Evolutionary conservation across 2,797 vertebrate genomes (phyloP), one percentile per base, ranked within the genome.

Genomic region (Premnoplex brunnescens): DNA sequence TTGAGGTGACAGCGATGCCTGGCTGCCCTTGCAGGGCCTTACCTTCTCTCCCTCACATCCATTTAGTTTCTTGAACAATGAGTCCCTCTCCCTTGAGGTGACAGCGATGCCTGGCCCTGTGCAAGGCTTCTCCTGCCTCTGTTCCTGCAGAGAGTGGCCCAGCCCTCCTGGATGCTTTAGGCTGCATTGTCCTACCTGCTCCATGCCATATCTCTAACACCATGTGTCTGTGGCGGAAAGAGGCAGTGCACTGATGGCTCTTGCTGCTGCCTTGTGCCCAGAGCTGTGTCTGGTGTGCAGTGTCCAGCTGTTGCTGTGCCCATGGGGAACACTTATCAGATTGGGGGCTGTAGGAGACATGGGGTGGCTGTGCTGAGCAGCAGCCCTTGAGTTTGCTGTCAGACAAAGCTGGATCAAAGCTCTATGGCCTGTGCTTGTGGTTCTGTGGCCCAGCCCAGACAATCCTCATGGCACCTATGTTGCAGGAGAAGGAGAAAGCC

Each of bases 401-500:
- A 55, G 30, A 11, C 2, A 16, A 10, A 58, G 52, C 43, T 58
- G 34, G n/a, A 58, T 41, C 26, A 13, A 4, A 7, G 66, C 41
- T 30, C n/a, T 0, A 2, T 51, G 30, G n/a, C 8, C 37, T 1
- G 4, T 30, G 15, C 7, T 1, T 0, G 0, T 44, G 28, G 14
- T 67, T 43, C 69, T 36, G 22, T 32, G 21, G 22, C 24, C 18
- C 18, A 63, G 27, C 26, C n/a, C 11, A 19, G 36, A n/a, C 16
- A 14, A 43, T 84, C 67, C 76, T 93, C 62, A 34, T 68, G 89
- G 51, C 83, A 49, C 68, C 52, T 89, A 23, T 96, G 18, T 97
- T 97, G 39, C 96, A 99, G 98, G 98, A 98, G 95, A 99, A 99
- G 97, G 99, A 99, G 97, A 99, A 99, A 96, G 99, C 99, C 92